Evolutionary conservation across 2,797 vertebrate species (phyloP), one percentile per base, ranked within the genome.

Genomic region (Mastacembelus armatus): DNA sequence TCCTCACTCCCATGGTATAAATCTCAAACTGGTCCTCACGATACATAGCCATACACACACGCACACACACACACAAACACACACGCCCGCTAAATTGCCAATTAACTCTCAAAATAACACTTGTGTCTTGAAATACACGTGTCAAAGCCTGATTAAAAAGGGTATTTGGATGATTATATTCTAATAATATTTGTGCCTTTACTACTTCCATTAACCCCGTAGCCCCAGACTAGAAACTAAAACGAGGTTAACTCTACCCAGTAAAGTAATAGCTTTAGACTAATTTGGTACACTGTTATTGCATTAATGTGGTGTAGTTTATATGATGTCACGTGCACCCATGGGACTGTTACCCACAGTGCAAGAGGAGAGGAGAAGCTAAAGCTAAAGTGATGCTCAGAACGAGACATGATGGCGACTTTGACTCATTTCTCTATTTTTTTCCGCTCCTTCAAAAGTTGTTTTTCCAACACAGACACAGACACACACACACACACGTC

Each of bases 21-120:
- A n/a, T n/a, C n/a, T n/a, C n/a, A n/a, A n/a, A n/a, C n/a, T n/a
- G n/a, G n/a, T n/a, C n/a, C n/a, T n/a, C n/a, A n/a, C n/a, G n/a
- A n/a, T n/a, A n/a, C n/a, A n/a, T n/a, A n/a, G n/a, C n/a, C 57
- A 58, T 29, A 43, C 47, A 52, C 44, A 33, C 39, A 69, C 50
- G 33, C 36, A 33, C 18, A 39, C 48, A 47, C 56, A 45, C 70
- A 49, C 55, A 69, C 29, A 40, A 62, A 18, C 56, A 33, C 32
- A 38, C 51, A 7, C 15, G 0, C 21, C 29, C 40, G 57, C 44
- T 69, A 62, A 50, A 77, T 73, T 83, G 71, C 80, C 72, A 89
- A 83, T 87, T 88, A 85, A 79, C 74, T 85, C 77, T 83, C 42
- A 80, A 85, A 86, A 83, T 88, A 87, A 85, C 71, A 35, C 47